A percentile compares a stretch with the other conserved stretches of the same genome.
Evolutionary conservation across 2,888 invertebrate genomes (phyloP).

Genomic region (Alviniconcha strummeri): DNA sequence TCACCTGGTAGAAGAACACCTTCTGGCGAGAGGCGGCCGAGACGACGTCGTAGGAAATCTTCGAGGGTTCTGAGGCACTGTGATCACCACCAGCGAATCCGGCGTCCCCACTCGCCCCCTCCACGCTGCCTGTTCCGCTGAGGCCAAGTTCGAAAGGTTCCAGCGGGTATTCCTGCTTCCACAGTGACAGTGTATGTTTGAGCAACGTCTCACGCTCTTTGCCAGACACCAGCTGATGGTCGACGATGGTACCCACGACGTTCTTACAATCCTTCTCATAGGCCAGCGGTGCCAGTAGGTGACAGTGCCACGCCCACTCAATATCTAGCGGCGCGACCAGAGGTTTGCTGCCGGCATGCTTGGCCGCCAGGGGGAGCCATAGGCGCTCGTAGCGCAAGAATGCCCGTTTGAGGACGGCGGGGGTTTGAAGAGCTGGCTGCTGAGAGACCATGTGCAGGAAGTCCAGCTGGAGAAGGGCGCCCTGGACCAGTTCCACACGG

Average conservation of each 20-base stretch:
- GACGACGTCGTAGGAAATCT: conserved; percentile 71
- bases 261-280: conserved; percentile 47
- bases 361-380: conserved; percentile 74
- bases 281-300: conserved; percentile 65
- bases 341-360: conserved; percentile 36
- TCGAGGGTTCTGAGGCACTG: not conserved
- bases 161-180: conserved; percentile 64
- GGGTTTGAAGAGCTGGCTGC: conserved; percentile 58
- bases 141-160: conserved; percentile 60
- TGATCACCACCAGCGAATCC: too few relatives aligned
- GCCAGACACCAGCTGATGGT: conserved; percentile 1
- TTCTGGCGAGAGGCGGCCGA: conserved; percentile 74
- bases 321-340: conserved; percentile 73
- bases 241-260: conserved; percentile 13
- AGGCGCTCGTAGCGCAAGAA: conserved; percentile 73
- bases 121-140: not conserved
- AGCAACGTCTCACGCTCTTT: not conserved
- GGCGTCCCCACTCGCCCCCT: not conserved
- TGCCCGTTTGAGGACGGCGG: conserved; percentile 71
- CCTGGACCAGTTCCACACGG: conserved; percentile 47
- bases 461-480: conserved; percentile 53
- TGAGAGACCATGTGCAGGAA: conserved; percentile 58
- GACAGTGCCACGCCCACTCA: conserved; percentile 76
- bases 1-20: conserved; percentile 72
- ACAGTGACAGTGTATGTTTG: conserved; percentile 40